A percentile compares a stretch with the other conserved stretches of the same genome.
Conservation (phyloP, 2,113 vertebrate species). For the Pandion haliaetus region DNA sequence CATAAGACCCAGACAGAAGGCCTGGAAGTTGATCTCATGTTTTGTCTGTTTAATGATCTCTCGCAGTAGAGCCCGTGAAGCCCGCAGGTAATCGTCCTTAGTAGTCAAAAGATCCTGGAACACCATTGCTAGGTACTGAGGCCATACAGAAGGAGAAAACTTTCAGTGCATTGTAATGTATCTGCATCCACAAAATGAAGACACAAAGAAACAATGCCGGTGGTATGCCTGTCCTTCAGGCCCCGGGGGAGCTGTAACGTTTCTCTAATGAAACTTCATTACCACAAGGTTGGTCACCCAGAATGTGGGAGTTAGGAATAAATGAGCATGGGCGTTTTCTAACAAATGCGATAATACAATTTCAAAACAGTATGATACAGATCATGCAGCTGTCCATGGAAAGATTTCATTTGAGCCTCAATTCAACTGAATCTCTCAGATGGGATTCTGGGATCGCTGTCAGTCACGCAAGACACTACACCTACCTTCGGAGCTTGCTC, state of each 20-base stretch:
- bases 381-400: background rate
- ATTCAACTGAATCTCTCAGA: background rate
- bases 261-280: background rate
- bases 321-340: too few relatives aligned
- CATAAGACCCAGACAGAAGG: slow-evolving; percentile 97
- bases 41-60: slow-evolving; percentile 99
- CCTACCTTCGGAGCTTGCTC: slow-evolving; percentile 95
- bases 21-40: slow-evolving; percentile 97
- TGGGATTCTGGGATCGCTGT: background rate
- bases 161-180: background rate
- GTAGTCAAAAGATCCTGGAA: slow-evolving; percentile 96
- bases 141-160: background rate
- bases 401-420: background rate
- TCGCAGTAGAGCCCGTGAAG: slow-evolving; percentile 89
- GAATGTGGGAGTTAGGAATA: background rate
- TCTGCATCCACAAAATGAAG: background rate
- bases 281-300: background rate
- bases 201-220: background rate
- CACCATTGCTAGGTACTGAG: slow-evolving; percentile 95
- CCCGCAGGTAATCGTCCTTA: slow-evolving; percentile 94
- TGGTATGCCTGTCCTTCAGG: background rate
- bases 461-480: background rate
- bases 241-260: accelerated
- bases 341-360: background rate
- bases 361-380: background rate